A percentile compares a stretch with the other conserved stretches of the same genome.
Evolutionary conservation across 2,797 vertebrate species (phyloP).

Genomic region (Bothrops alternatus): DNA sequence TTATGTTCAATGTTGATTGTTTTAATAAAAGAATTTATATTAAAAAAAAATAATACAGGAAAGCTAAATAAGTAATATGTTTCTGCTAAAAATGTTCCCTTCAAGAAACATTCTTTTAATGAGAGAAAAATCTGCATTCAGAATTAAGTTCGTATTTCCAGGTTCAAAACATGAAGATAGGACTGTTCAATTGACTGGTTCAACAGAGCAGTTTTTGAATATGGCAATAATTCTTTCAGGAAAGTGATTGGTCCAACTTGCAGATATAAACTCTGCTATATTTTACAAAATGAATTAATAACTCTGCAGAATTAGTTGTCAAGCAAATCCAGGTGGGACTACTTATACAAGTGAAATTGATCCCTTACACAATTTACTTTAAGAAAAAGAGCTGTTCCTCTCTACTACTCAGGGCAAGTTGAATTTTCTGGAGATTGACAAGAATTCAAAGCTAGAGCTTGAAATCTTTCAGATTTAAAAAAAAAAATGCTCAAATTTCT

Average conservation of each 20-base stretch:
- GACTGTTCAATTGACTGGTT: not conserved
- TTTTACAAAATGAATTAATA: not conserved
- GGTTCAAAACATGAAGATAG: not conserved
- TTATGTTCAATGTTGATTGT: too few relatives aligned
- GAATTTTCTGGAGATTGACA: not conserved
- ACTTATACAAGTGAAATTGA: not conserved
- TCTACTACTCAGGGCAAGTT: not conserved
- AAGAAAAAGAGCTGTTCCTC: not conserved
- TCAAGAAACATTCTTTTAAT: slow-evolving; percentile 25
- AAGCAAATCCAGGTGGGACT: not conserved
- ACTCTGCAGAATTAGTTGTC: not conserved
- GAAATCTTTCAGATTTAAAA: not conserved
- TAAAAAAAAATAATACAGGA: slow-evolving; percentile 39
- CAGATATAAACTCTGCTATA: not conserved
- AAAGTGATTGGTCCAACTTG: not conserved
- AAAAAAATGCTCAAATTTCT: not conserved
- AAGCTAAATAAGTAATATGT: slow-evolving; percentile 27
- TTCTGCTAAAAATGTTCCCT: slow-evolving; percentile 31
- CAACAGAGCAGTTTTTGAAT: not conserved
- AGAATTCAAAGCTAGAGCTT: not conserved
- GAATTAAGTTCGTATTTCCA: not conserved
- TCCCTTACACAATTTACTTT: not conserved
- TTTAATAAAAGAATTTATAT: too few relatives aligned
- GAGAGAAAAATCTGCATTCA: slow-evolving; percentile 5
- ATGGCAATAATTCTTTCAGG: not conserved